Conservation (phyloP, 2,797 vertebrate genomes). For the Coluber constrictor region DNA sequence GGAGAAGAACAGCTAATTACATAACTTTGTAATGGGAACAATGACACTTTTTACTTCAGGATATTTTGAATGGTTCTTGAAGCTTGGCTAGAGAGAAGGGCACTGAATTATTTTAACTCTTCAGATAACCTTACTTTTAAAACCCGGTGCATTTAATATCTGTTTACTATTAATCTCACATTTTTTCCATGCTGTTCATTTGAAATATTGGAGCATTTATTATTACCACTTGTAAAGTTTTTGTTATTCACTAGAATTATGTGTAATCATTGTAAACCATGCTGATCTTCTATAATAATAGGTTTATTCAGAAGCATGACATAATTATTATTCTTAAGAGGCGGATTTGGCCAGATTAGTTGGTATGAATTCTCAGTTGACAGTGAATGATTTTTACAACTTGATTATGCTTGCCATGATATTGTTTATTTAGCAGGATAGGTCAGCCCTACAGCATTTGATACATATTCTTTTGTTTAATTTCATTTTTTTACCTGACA, state of each 20-base stretch:
- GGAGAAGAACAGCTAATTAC: not conserved
- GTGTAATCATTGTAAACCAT: not conserved
- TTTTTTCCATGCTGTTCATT: not conserved
- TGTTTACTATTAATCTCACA: not conserved
- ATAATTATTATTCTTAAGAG: not conserved
- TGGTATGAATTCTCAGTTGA: not conserved
- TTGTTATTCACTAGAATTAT: not conserved
- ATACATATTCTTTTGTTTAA: not conserved
- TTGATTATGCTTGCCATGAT: not conserved
- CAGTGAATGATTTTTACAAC: not conserved
- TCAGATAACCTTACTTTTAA: not conserved
- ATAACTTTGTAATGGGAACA: not conserved
- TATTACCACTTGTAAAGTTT: not conserved
- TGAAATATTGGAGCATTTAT: not conserved
- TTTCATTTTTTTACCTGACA: not conserved
- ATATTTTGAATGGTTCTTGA: not conserved
- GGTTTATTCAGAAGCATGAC: not conserved
- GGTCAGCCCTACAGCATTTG: not conserved
- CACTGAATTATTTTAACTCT: not conserved
- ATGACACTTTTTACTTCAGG: not conserved
- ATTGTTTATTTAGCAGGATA: not conserved
- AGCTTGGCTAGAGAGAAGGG: not conserved
- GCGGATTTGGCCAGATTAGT: not conserved
- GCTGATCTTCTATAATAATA: not conserved
- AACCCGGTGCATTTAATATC: not conserved